Percentiles rank a stretch among this genome's conserved stretches.
These are phyloP conservation scores for Sitta europaea DNA, from an alignment of 2,113 vertebrate species.

Conservation along the genomic window DNA sequence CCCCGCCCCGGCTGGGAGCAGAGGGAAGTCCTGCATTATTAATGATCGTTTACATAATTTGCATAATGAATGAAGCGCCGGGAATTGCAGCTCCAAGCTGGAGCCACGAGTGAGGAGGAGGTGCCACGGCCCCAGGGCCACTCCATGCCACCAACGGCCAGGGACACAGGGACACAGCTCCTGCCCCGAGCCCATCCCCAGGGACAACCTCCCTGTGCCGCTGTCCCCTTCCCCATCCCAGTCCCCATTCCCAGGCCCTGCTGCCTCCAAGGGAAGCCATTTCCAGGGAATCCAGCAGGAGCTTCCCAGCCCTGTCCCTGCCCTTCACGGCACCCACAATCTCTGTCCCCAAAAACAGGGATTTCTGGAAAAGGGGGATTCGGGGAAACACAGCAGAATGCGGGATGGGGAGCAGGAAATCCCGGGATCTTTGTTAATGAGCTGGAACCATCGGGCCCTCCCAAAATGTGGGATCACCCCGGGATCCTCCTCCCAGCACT, in stretches of 20 bases:
- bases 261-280: not conserved
- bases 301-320: not conserved
- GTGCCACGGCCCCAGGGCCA: not conserved
- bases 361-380: not conserved
- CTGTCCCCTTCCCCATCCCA: not conserved
- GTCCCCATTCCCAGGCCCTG: not conserved
- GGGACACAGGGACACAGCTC: not conserved
- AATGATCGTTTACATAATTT: not conserved
- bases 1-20: not conserved
- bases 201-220: not conserved
- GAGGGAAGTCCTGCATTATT: not conserved
- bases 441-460: not conserved
- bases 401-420: not conserved
- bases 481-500: not conserved
- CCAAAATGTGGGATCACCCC: not conserved
- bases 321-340: accelerated
- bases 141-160: not conserved
- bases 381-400: not conserved
- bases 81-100: not conserved
- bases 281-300: not conserved
- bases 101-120: not conserved
- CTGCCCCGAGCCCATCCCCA: not conserved
- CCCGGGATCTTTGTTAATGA: not conserved
- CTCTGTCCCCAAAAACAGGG: not conserved
- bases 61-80: not conserved